Evolutionary conservation across 2,797 vertebrate species (phyloP), one percentile per base, ranked within the genome.

Genomic region (Triplophysa bombifrons): DNA sequence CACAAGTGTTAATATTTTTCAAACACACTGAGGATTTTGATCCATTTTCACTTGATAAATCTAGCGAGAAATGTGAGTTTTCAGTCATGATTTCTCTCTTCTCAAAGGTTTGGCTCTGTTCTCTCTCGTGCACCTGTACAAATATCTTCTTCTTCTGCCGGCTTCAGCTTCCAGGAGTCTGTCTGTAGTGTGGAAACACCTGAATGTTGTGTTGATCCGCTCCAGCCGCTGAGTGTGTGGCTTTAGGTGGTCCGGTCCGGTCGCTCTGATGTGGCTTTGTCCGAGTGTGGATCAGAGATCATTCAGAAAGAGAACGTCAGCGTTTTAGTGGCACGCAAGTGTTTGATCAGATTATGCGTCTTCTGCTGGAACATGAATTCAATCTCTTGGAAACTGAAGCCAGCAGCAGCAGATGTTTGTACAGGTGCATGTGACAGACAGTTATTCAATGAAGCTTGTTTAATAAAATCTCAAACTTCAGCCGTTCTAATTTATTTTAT

Each of bases 191-290:
- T 75, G 72, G 51, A 70, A 75, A 75, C 79, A 69, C 79, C 79
- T 81, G 79, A 77, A 83, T 25, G 46, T 48, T 41, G 67, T 84
- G 82, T 86, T 80, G 76, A 80, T 82, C 78, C 76, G 71, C 76
- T 68, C 58, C 72, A 30, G 44, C 14, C 65, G 38, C 9, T 9
- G 38, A 41, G 50, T 61, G 17, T 10, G 19, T 61, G 13, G 12
- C 30, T 76, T 84, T 72, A 81, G 80, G 80, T 84, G 81, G 74
- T 65, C 66, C 27, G 48, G 25, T 27, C 25, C 38, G 38, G 25
- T 27, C 34, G 7, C 75, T 83, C 75, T 84, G 79, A 84, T 84
- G 81, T 83, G 81, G 68, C 58, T 84, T 82, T 80, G 69, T 86
- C 83, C 74, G 80, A 77, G 81, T 81, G 83, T 83, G 83, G 65